These are phyloP conservation scores for Amiota communis DNA, from an alignment of 2,888 invertebrate species.

Conservation along the genomic window DNA sequence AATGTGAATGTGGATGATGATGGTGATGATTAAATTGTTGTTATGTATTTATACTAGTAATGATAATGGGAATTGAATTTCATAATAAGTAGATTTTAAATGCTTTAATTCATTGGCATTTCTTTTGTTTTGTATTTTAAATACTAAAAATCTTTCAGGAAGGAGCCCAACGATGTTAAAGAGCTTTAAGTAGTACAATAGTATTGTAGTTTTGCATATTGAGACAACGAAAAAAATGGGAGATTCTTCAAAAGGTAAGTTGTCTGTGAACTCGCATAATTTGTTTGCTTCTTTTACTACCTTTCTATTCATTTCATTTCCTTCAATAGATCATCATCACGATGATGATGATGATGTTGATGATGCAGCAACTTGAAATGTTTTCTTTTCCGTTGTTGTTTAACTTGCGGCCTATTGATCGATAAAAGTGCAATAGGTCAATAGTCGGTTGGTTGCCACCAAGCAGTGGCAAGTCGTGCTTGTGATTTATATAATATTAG, in stretches of 20 bases:
- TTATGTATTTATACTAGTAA: not conserved
- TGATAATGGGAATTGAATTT: slow-evolving; percentile 2
- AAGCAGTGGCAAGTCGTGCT: slow-evolving; percentile 32
- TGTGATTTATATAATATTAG: slow-evolving; percentile 30
- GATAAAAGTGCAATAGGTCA: slow-evolving; percentile 58
- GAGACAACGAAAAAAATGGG: not conserved
- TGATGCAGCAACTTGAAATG: not conserved
- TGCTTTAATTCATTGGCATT: slow-evolving; percentile 1
- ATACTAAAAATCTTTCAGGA: not conserved
- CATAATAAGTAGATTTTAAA: slow-evolving; percentile 6
- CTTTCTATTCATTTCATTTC: not conserved
- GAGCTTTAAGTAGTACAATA: no score
- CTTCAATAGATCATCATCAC: no score
- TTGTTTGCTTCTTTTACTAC: not conserved
- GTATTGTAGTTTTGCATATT: not conserved
- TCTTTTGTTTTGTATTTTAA: slow-evolving; percentile 1
- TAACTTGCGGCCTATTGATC: slow-evolving; percentile 11
- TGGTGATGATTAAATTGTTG: slow-evolving; percentile 8
- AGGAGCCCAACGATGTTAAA: not conserved
- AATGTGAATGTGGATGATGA: slow-evolving; percentile 3
- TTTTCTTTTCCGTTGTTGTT: not conserved
- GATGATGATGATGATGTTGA: not conserved
- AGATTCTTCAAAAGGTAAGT: slow-evolving; percentile 10
- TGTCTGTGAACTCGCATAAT: not conserved
- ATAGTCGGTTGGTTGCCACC: slow-evolving; percentile 41